These are phyloP conservation scores for Cinclus mexicanus DNA, from an alignment of 2,113 vertebrate genomes.

Conservation along the genomic window DNA sequence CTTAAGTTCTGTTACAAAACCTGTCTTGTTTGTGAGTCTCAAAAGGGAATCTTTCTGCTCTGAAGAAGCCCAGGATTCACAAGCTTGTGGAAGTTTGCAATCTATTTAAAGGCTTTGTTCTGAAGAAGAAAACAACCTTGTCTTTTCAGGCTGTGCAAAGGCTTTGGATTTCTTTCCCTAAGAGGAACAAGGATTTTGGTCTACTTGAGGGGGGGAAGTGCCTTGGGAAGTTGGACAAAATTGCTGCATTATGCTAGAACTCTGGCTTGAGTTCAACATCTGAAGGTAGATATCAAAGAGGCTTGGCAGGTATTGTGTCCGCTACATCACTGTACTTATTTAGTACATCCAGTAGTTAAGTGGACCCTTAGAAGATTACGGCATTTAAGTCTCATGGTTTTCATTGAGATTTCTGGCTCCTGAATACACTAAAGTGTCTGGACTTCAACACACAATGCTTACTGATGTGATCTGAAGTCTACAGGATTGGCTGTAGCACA, in stretches of 20 bases:
- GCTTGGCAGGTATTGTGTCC: background rate
- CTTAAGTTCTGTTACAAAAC: conserved; percentile 39
- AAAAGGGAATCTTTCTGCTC: conserved; percentile 32
- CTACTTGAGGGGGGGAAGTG: background rate
- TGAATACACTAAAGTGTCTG: background rate
- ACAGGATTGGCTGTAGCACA: background rate
- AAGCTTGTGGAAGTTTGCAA: conserved; percentile 15
- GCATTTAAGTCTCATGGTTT: background rate
- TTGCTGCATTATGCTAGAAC: background rate
- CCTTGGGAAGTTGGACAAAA: background rate
- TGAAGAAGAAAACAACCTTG: conserved; percentile 29
- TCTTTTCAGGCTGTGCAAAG: conserved; percentile 9
- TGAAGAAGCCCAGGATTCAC: conserved; percentile 6
- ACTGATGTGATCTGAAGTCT: background rate
- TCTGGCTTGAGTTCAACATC: background rate
- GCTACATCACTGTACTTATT: background rate
- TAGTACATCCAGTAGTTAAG: background rate
- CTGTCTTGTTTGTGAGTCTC: conserved; percentile 21
- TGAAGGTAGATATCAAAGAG: background rate
- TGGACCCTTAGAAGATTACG: background rate
- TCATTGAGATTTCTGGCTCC: background rate
- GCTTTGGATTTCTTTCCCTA: background rate
- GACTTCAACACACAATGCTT: background rate
- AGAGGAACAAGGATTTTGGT: background rate
- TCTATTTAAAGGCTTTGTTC: conserved; percentile 37